These are phyloP conservation scores for Lingula anatina DNA, from an alignment of 2,888 invertebrate species.

Conservation along the genomic window DNA sequence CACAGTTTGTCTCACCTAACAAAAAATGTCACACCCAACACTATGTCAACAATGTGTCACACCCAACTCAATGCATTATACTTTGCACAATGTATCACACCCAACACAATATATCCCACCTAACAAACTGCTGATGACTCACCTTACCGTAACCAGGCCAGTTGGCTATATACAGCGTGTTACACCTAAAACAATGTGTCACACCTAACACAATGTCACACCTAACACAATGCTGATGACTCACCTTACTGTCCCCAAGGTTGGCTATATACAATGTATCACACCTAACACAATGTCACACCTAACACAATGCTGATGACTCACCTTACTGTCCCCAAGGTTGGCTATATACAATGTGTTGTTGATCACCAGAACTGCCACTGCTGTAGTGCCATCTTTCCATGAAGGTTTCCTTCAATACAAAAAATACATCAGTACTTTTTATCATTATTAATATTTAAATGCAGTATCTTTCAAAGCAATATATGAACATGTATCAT, in stretches of 20 bases:
- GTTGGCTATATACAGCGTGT: no score
- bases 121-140: no score
- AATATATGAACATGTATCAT: background rate
- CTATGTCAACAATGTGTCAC: no score
- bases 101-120: no score
- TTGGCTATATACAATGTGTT: constrained; percentile 55
- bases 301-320: no score
- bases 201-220: no score
- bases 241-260: constrained; percentile 56
- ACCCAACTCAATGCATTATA: no score
- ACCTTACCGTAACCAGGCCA: constrained; percentile 58
- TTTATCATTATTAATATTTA: background rate
- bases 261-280: constrained; percentile 55
- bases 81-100: no score
- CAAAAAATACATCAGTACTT: background rate
- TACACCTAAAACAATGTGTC: constrained; percentile 54
- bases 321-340: constrained; percentile 57
- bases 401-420: constrained; percentile 54
- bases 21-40: no score
- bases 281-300: no score
- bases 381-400: constrained; percentile 58
- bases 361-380: constrained; percentile 53
- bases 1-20: no score
- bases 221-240: no score
- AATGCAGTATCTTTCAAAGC: background rate